Evolutionary conservation across 2,888 invertebrate species (phyloP).

Genomic region (Proisotoma minuta): DNA sequence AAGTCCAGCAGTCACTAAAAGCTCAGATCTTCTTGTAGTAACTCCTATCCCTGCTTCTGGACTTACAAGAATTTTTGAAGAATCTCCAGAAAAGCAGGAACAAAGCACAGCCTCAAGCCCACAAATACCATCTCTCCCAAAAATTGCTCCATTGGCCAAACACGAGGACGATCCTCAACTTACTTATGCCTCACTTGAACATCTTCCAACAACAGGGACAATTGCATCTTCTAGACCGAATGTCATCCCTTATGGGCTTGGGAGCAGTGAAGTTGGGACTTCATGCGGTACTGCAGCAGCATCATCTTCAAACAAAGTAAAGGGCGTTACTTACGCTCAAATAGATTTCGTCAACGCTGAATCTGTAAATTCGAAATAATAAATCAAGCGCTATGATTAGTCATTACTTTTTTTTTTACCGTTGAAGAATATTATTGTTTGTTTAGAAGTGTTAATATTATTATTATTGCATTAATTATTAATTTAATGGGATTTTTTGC

Average conservation of each 20-base stretch:
- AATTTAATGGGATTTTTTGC: too few relatives aligned
- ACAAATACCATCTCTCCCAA: slow-evolving; percentile 26
- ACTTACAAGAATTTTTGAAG: slow-evolving; percentile 39
- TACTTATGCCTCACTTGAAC: slow-evolving; percentile 40
- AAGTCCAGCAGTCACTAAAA: neutral
- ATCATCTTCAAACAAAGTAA: slow-evolving; percentile 23
- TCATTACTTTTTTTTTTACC: slow-evolving; percentile 6
- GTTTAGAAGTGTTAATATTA: too few relatives aligned
- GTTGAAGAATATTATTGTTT: too few relatives aligned
- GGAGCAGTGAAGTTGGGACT: neutral
- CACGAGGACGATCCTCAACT: slow-evolving; percentile 28
- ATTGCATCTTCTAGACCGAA: slow-evolving; percentile 21
- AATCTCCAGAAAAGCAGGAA: slow-evolving; percentile 46
- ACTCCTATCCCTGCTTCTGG: neutral
- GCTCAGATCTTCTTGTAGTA: neutral
- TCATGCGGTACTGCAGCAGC: slow-evolving; percentile 31
- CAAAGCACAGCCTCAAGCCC: neutral
- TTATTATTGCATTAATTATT: too few relatives aligned
- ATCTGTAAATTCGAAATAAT: slow-evolving; percentile 29
- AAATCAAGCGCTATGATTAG: too few relatives aligned
- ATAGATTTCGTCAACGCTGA: slow-evolving; percentile 42
- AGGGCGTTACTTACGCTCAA: slow-evolving; percentile 38
- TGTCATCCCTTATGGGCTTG: neutral
- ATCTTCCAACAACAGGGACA: slow-evolving; percentile 22
- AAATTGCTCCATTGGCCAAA: slow-evolving; percentile 11